Base-by-base conservation (phyloP, 2,113 vertebrate genomes). In the Boleophthalmus pectinirostris region DNA sequence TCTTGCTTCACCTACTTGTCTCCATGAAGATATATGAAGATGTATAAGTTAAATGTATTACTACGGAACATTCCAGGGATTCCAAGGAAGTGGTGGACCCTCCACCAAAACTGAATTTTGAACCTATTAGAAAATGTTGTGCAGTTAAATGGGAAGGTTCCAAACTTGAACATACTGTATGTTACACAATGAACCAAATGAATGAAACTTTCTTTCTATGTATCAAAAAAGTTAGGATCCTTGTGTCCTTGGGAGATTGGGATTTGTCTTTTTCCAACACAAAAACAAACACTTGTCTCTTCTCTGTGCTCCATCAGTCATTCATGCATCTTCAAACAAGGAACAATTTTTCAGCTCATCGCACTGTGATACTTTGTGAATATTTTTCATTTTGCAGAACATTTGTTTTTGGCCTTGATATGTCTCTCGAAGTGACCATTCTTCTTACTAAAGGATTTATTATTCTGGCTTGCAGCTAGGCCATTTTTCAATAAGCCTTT, bases 241-340 rank as follows among this genome's bases (percentile, higher is more conserved):
- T 14, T 15, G 1, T 16, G 61, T 64, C 16, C 33, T 38, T 16
- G 4, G 29, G 18, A 38, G 61, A 25, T 29, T 51, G 38, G 33
- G 60, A 69, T n/a, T 70, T 43, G 73, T 51, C 29, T 13, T 65
- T 23, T 66, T 15, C 13, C 43, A 49, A 29, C 65, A 57, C 47
- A 58, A 8, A 53, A 58, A 25, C n/a, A 70, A 33, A 12, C 45
- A 53, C 25, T 61, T 78, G 2, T 15, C 60, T 56, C 21, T 29
- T 66, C 38, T 70, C 20, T 58, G 7, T 20, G 66, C 38, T 75
- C 46, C 47, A 0, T 75, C 69, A 56, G 1, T 73, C 72, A 51
- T 51, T 66, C 9, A 69, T 69, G 13, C 53, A 43, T 70, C 73
- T 73, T 29, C 21, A 66, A 24, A 51, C 53, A 12, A 64, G 16